phyloP scores from a whole-genome alignment of 2,113 vertebrate species.

The Saimiri boliviensis region DNA sequence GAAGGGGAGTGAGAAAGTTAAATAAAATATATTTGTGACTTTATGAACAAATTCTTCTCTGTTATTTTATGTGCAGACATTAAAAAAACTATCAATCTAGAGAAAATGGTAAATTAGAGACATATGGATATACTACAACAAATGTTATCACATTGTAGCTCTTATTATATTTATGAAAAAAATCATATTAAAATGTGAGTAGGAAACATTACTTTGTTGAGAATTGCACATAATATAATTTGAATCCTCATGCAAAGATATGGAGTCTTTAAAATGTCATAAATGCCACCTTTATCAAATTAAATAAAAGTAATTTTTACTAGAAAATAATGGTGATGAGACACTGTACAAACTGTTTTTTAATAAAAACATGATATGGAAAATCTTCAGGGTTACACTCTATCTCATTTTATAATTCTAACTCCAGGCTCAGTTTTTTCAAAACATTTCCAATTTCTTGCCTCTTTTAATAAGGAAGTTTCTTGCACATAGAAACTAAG shows the following conservation, averaged over 20 bases:
- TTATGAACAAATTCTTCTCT: neutral
- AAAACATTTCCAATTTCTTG: neutral
- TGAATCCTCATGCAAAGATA: neutral
- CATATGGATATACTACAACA: neutral
- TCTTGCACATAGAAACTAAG: neutral
- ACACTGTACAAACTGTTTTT: neutral
- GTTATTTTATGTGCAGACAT: neutral
- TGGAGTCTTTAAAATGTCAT: neutral
- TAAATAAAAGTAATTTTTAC: neutral
- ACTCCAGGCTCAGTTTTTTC: neutral
- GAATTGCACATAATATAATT: neutral
- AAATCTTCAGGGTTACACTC: neutral
- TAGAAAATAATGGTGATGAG: neutral
- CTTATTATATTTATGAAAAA: neutral
- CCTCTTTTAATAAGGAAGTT: neutral
- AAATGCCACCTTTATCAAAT: neutral
- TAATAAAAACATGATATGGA: neutral
- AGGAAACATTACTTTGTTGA: neutral
- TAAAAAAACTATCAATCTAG: neutral
- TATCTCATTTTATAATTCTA: neutral
- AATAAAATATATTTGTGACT: neutral
- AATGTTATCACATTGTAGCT: neutral
- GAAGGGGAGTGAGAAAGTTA: neutral
- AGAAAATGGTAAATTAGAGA: neutral
- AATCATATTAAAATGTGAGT: neutral